phyloP scores from a whole-genome alignment of 2,888 invertebrate genomes.

The Zhuqinia jingwanae region DNA sequence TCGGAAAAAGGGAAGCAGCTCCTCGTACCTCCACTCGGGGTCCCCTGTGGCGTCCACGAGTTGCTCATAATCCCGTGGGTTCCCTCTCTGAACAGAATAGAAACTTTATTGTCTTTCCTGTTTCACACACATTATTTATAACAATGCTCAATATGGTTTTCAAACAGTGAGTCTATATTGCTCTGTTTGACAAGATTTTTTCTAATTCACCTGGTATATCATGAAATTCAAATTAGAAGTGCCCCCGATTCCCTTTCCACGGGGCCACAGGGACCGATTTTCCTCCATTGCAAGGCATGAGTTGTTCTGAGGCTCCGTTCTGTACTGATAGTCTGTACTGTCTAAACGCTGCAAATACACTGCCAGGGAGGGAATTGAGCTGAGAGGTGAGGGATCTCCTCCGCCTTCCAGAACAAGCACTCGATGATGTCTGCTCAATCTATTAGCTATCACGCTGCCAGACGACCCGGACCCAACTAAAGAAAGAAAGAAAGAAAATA shows the following conservation, averaged over 20 bases:
- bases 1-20: constrained; percentile 71
- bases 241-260: constrained; percentile 74
- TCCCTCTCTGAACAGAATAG: too few relatives aligned
- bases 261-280: constrained; percentile 61
- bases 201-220: too few relatives aligned
- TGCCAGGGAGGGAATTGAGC: constrained; percentile 71
- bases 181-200: too few relatives aligned
- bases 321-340: constrained; percentile 75
- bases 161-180: too few relatives aligned
- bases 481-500: neutral
- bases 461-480: constrained; percentile 71
- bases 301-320: constrained; percentile 71
- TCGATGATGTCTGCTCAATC: constrained; percentile 69
- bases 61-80: constrained; percentile 68
- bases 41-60: constrained; percentile 71
- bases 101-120: too few relatives aligned
- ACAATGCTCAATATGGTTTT: too few relatives aligned
- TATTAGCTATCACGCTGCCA: constrained; percentile 72
- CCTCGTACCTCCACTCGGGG: constrained; percentile 72
- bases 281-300: constrained; percentile 73
- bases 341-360: constrained; percentile 69
- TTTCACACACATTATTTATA: too few relatives aligned
- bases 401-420: constrained; percentile 75
- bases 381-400: constrained; percentile 69
- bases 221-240: constrained; percentile 73